Percentiles rank a stretch among this genome's conserved stretches.
These are phyloP conservation scores for Fulmarus glacialis DNA, from an alignment of 2,113 vertebrate species.

Conservation along the genomic window DNA sequence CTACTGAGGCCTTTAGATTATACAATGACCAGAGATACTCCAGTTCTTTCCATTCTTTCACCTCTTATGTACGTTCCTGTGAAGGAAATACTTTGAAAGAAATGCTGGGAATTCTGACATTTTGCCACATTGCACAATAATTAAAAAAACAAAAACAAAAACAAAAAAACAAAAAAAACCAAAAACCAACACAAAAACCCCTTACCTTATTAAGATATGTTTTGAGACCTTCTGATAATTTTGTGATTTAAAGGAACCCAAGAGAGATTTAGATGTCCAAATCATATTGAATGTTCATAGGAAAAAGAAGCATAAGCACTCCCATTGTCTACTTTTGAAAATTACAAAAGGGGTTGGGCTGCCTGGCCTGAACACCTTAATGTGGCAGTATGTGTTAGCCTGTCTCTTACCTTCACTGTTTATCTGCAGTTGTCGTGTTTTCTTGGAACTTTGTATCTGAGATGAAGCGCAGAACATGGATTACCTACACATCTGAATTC, in stretches of 20 bases:
- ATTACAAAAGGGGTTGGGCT: not conserved
- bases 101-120: constrained; percentile 18
- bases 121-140: not conserved
- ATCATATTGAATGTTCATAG: not conserved
- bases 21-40: constrained; percentile 51
- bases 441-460: not conserved
- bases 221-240: not conserved
- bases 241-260: not conserved
- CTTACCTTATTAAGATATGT: not conserved
- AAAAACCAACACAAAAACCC: not conserved
- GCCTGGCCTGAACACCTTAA: not conserved
- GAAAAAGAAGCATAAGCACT: not conserved
- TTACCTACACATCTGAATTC: not conserved
- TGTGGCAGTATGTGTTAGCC: too few relatives aligned
- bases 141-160: too few relatives aligned
- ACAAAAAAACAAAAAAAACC: too few relatives aligned
- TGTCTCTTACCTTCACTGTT: not conserved
- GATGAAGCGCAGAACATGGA: not conserved
- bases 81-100: constrained; percentile 10
- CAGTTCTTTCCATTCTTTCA: constrained; percentile 68
- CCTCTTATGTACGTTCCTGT: constrained; percentile 23
- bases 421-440: not conserved
- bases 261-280: not conserved
- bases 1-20: constrained; percentile 42
- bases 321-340: not conserved